Evolutionary conservation across 2,113 vertebrate genomes (phyloP), one percentile per base, ranked within the genome.

Genomic region (Poicephalus gulielmi): DNA sequence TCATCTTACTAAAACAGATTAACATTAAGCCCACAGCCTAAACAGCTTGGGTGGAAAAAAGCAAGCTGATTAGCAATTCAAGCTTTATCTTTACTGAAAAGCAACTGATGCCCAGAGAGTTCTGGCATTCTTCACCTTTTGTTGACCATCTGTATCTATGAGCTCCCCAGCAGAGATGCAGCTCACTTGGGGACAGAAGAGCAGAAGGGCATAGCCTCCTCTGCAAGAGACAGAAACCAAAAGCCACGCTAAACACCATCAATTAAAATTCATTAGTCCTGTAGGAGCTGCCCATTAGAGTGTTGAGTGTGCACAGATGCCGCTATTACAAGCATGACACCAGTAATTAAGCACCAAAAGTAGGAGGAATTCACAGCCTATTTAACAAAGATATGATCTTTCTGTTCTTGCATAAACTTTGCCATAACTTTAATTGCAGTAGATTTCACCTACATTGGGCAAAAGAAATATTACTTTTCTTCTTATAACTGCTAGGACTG

Each of bases 211-310:
- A 97, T 79, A 97, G 95, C 97, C 96, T 98, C 96, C 96, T 96
- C 77, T 92, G 95, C 94, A 91, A 92, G 96, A 96, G 90, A 92
- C 76, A 97, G 88, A 97, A 97, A 97, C 97, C 91, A 96, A 97
- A 98, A 98, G 97, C 97, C 97, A 98, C 92, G 95, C 97, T 98
- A 97, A 98, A 97, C 92, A 92, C 95, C 97, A 97, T 98, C 98
- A 98, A 98, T 98, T 98, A 98, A 98, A 98, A 98, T 98, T 98
- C 98, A 98, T 98, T 98, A 98, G 98, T 97, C 98, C 97, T 97
- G 92, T 91, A 98, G 97, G 98, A 98, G 98, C 96, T 97, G 97
- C 97, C 98, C 96, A 95, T 98, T 98, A 98, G 97, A 97, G 96
- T 96, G 95, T 92, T 97, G 97, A 98, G 94, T 92, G 92, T 96